These are phyloP conservation scores for Chaetodon auriga DNA, from an alignment of 2,113 vertebrate species.

Conservation along the genomic window DNA sequence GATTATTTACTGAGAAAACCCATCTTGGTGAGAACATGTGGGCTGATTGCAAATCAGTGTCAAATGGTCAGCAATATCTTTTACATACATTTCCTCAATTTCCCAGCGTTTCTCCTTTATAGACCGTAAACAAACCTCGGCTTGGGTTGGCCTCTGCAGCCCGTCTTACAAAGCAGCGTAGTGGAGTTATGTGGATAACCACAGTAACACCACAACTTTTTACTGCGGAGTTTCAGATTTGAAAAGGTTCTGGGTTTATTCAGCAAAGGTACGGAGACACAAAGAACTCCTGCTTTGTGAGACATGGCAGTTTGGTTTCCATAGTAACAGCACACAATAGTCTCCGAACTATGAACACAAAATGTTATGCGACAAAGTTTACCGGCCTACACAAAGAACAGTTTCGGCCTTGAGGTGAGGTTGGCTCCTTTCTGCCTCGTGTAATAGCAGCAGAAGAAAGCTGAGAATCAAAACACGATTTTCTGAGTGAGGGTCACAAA, in stretches of 20 bases:
- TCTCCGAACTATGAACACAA: background rate
- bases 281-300: constrained; percentile 4
- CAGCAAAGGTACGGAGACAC: background rate
- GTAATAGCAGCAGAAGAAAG: background rate
- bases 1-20: background rate
- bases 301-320: constrained; percentile 15
- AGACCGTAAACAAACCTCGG: background rate
- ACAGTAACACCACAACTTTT: background rate
- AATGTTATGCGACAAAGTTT: background rate
- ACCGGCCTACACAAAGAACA: background rate
- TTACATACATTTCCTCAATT: constrained; percentile 11
- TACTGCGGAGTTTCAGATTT: background rate
- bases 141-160: background rate
- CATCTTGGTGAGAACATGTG: background rate
- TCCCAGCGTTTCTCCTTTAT: background rate
- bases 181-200: constrained; percentile 7
- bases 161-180: background rate
- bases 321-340: constrained; percentile 7
- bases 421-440: background rate
- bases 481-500: background rate
- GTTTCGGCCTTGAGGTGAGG: background rate
- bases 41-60: constrained; percentile 7
- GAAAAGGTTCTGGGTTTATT: background rate
- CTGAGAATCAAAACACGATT: background rate
- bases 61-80: background rate